A percentile compares a stretch with the other conserved stretches of the same genome.
Evolutionary conservation across 2,113 vertebrate genomes (phyloP).

Genomic region (Etia nguti): DNA sequence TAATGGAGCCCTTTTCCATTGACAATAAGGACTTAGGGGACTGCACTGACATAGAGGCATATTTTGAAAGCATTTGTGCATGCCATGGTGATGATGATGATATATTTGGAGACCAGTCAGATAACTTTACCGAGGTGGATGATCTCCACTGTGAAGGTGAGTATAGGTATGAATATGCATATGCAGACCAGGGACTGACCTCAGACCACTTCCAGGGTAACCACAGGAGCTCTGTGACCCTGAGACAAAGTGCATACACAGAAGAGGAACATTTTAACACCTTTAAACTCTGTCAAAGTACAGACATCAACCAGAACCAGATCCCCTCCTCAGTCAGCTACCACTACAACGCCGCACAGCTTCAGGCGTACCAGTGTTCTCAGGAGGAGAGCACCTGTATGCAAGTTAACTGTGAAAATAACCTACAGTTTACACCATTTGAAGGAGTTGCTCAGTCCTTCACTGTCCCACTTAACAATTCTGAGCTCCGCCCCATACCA

Average conservation of each 20-base stretch:
- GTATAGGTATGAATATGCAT: not conserved
- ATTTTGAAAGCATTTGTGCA: constrained; percentile 34
- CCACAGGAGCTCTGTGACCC: not conserved
- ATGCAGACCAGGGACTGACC: not conserved
- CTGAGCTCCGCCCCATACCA: constrained; percentile 19
- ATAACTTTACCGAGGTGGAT: not conserved
- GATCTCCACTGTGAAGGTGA: not conserved
- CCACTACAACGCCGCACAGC: not conserved
- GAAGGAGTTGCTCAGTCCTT: constrained; percentile 77
- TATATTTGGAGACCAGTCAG: not conserved
- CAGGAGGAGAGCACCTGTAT: constrained; percentile 2
- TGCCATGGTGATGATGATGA: constrained; percentile 14
- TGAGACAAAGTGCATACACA: not conserved
- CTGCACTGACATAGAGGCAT: constrained; percentile 28
- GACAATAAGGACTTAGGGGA: not conserved
- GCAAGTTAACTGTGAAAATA: not conserved
- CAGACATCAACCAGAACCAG: not conserved
- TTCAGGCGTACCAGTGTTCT: not conserved
- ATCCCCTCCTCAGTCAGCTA: not conserved
- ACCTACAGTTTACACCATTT: constrained; percentile 38
- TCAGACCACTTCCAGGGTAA: not conserved
- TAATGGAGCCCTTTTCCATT: constrained; percentile 38
- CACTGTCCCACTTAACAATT: constrained; percentile 24
- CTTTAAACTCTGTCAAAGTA: not conserved
- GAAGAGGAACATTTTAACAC: not conserved